Evolutionary conservation across 2,113 vertebrate genomes (phyloP).

Genomic region (Corvus hawaiiensis): DNA sequence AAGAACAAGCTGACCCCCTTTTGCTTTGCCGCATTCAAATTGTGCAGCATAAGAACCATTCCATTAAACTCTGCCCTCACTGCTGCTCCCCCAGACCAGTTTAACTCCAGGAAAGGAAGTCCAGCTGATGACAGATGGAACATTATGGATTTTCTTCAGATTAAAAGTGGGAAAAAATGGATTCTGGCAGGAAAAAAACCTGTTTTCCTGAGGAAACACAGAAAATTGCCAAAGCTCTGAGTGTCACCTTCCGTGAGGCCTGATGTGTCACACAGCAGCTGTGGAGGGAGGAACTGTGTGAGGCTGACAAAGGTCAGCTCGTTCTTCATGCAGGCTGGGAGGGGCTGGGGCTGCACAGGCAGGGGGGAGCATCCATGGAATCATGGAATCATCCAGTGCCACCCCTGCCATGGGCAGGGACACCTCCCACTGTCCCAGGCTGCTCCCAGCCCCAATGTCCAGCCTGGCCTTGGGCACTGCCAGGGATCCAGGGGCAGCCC

Average conservation of each 20-base stretch:
- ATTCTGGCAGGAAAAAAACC: not conserved
- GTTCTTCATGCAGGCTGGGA: not conserved
- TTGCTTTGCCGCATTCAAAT: not conserved
- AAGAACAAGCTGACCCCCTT: conserved; percentile 24
- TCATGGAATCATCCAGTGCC: not conserved
- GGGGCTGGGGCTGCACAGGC: not conserved
- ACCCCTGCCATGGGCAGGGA: not conserved
- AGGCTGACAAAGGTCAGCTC: not conserved
- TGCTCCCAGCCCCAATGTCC: not conserved
- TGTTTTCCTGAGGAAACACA: not conserved
- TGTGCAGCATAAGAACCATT: not conserved
- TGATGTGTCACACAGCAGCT: not conserved
- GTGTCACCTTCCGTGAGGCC: not conserved
- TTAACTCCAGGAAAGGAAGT: not conserved
- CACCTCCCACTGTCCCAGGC: not conserved
- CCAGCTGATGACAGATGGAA: not conserved
- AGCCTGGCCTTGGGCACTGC: not conserved
- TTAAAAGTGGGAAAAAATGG: not conserved
- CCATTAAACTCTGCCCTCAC: not conserved
- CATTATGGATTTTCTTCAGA: not conserved
- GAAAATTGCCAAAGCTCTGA: not conserved
- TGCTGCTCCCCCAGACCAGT: not conserved
- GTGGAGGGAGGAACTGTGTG: not conserved
- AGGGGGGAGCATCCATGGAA: not conserved
- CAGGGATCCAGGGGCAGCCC: not conserved